A percentile compares a stretch with the other conserved stretches of the same genome.
Evolutionary conservation across 1,140 invertebrate genomes (phyloP).

Genomic region (Zaprionus africanus): DNA sequence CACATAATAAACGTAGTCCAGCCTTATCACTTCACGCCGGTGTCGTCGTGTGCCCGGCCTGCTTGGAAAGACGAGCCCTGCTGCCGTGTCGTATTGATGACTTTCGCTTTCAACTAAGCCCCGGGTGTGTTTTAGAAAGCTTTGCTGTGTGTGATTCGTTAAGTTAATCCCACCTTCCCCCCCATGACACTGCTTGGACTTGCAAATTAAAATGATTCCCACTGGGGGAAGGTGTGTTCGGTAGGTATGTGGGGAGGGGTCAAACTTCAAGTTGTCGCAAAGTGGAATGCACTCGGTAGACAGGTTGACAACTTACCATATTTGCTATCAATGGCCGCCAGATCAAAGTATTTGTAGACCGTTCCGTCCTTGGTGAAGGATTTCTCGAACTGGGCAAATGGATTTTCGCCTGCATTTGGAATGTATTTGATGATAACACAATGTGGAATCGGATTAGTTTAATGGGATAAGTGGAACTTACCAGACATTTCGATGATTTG

Average conservation of each 20-base stretch:
- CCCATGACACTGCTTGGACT: slow-evolving; percentile 59
- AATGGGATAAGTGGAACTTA: slow-evolving; percentile 28
- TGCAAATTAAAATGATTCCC: slow-evolving; percentile 63
- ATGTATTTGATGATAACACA: slow-evolving; percentile 40
- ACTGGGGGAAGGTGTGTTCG: neutral
- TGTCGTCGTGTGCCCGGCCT: slow-evolving; percentile 10
- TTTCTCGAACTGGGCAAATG: slow-evolving; percentile 89
- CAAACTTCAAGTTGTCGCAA: slow-evolving; percentile 64
- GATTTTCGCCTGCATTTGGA: slow-evolving; percentile 86
- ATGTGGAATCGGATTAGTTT: slow-evolving; percentile 19
- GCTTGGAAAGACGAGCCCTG: slow-evolving; percentile 13
- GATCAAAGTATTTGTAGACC: slow-evolving; percentile 91
- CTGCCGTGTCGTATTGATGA: slow-evolving; percentile 35
- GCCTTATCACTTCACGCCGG: slow-evolving; percentile 53
- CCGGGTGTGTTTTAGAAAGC: slow-evolving; percentile 39
- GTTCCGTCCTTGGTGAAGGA: slow-evolving; percentile 88
- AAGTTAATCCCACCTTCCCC: slow-evolving; percentile 35
- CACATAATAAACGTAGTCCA: slow-evolving; percentile 26
- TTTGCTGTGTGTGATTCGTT: slow-evolving; percentile 19
- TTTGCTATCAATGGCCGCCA: slow-evolving; percentile 88
- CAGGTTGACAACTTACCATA: slow-evolving; percentile 89
- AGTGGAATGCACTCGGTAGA: neutral
- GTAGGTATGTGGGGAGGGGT: slow-evolving; percentile 28
- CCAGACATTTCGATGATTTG: slow-evolving; percentile 60
- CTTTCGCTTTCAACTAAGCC: slow-evolving; percentile 62